Evolutionary conservation across 2,113 vertebrate genomes (phyloP), one percentile per base, ranked within the genome.

Genomic region (Neopipo cinnamomea): DNA sequence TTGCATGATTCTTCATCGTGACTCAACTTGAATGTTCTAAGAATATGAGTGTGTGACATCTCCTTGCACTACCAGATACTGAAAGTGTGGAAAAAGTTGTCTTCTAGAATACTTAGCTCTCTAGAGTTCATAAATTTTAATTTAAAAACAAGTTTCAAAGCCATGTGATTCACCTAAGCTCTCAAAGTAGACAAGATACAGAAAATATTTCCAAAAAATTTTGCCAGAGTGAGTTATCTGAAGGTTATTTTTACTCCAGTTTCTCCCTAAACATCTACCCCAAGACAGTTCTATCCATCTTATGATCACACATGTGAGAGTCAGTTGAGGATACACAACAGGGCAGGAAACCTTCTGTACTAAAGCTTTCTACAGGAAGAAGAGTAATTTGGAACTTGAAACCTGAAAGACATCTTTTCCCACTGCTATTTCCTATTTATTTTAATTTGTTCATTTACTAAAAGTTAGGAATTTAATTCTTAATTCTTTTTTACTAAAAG

Each of bases 91-190:
- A 42, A 94, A 67, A 94, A 28, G 25, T 21, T 72, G 7, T 92
- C 39, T 84, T 80, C 68, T 66, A 49, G 56, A 94, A 86, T 44
- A 52, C 25, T 70, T 82, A 50, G 55, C 39, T 93, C 88, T 90
- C 33, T 74, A 59, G n/a, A 74, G 16, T 19, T 89, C 12, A 9
- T 65, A 66, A 47, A 33, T 47, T 91, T 70, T 76, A 56, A 56
- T 70, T 75, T 62, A 53, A 88, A 96, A 96, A 76, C 28, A 87
- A 88, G 91, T 87, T 88, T 75, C 65, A 81, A 94, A 96, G 67
- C 56, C 53, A 85, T 11, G 14, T 67, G 35, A 55, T 91, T 89
- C 83, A 94, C 55, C 86, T 94, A 72, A 91, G 56, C 61, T 89
- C 56, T 94, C 81, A 93, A 96, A 95, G 39, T 49, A 95, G 55